Base-by-base conservation (phyloP, 2,888 invertebrate genomes). In the Athetis lepigone region DNA sequence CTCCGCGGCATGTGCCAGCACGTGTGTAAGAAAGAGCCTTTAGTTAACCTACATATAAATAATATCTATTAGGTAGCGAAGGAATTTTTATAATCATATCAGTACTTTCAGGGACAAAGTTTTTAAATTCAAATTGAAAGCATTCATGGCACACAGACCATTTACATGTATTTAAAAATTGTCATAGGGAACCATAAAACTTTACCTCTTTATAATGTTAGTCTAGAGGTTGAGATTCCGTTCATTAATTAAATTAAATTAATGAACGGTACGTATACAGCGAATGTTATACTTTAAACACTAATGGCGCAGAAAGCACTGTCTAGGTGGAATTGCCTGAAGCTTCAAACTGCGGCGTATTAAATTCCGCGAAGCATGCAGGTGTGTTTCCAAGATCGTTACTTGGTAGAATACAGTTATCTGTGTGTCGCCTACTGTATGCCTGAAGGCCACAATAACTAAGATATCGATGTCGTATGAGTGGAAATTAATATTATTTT, bases 341-440 rank as follows among this genome's bases (percentile, higher is more conserved):
- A 60, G 74, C 45, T n/a, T 40, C 21, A 40, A 42, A 25, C 19
- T 36, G 45, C 18, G 39, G 23, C 19, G 37, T 45, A 52, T 43
- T 55, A 37, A 29, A 50, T 46, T 54, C 19, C n/a, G 50, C 16
- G 43, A 43, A 64, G 64, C 46, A 54, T 42, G 45, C 47, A 65
- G 39, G 49, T 62, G 46, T 50, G 65, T 59, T 64, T 56, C 47
- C 27, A 9, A 50, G 52, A 56, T 59, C 33, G 51, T 40, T 73
- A 21, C 27, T 43, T 49, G 49, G n/a, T 5, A n/a, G 11, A 57
- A 49, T 37, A 47, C 39, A 37, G 47, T 47, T 69, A 51, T 40
- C 46, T 57, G 42, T 42, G 23, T 45, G 42, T 60, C 18, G 23
- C 46, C 18, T 36, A 42, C 27, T 47, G 60, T 18, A 11, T 46